Evolutionary conservation across 2,113 vertebrate genomes (phyloP), one percentile per base, ranked within the genome.

Genomic region (Litocranius walleri): DNA sequence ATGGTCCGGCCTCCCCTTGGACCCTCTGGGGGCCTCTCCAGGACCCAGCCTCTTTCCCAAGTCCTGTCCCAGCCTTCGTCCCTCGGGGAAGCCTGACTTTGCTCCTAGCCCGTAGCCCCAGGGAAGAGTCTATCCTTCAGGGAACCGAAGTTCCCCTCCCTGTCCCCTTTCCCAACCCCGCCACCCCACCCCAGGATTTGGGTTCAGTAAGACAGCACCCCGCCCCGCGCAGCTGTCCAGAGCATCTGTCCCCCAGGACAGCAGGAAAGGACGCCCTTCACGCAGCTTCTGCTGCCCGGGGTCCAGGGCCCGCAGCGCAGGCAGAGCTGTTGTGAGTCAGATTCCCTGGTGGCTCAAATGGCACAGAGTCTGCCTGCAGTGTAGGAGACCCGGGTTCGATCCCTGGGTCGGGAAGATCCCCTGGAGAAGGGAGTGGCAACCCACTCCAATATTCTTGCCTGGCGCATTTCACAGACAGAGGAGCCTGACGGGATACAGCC

Each of bases 161-260:
- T 2, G 7, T 8, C 23, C 1, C 23, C 19, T 23, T 40, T 30
- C 57, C 45, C 15, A 61, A 62, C 40, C 25, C 12, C 0, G 0
- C 43, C 4, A 30, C 6, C 13, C 16, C 54, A 23, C 21, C 56
- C n/a, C 17, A 43, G 27, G 82, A 12, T 19, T 11, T 6, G 23
- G 4, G 57, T 5, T 45, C 48, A 5, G 4, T 33, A 21, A 71
- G 85, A 56, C 54, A 13, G 6, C 11, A 4, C 3, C 6, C 40
- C 9, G 4, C 29, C 29, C 10, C 0, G 0, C 0, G 1, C 12
- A 36, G 21, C 33, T 6, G 2, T 67, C 50, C 2, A 9, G 25
- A 36, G 59, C 19, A 17, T 10, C 57, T 3, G 0, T 3, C 33
- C 0, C 27, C 8, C 4, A 7, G 57, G 64, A 43, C 33, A 16